phyloP scores from a whole-genome alignment of 2,797 vertebrate genomes.

The Sylvia borin region DNA sequence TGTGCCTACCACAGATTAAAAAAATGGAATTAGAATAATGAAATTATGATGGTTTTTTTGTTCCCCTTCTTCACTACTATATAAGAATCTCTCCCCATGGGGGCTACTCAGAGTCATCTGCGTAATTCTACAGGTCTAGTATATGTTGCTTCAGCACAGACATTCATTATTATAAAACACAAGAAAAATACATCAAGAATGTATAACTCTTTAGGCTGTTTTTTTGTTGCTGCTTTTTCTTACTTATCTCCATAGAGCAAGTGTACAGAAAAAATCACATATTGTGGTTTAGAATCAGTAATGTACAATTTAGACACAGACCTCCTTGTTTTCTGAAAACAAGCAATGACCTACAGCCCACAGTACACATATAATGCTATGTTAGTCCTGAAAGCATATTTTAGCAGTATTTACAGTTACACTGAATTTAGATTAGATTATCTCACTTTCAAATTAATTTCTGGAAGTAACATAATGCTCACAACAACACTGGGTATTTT shows the following conservation, averaged over 20 bases:
- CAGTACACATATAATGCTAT: background rate
- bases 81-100: background rate
- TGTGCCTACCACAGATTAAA: background rate
- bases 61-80: background rate
- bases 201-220: background rate
- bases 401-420: constrained; percentile 48
- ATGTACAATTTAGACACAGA: constrained; percentile 28
- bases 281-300: constrained; percentile 25
- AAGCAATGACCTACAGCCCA: constrained; percentile 10
- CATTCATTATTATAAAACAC: constrained; percentile 5
- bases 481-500: background rate
- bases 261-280: constrained; percentile 13
- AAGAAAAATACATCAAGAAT: background rate
- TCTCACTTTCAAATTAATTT: constrained; percentile 36
- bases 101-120: background rate
- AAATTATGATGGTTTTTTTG: accelerated
- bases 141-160: background rate
- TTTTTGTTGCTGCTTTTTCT: background rate
- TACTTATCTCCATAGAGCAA: background rate
- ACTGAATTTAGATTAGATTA: constrained; percentile 50
- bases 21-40: background rate
- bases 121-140: background rate
- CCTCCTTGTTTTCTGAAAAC: constrained; percentile 58
- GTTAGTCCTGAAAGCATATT: constrained; percentile 28
- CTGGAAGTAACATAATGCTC: constrained; percentile 29